Percentiles rank a stretch among this genome's conserved stretches.
phyloP scores from a whole-genome alignment of 37 sponge, comb jelly and placozoan genomes.

The Eunapius fragilis region DNA sequence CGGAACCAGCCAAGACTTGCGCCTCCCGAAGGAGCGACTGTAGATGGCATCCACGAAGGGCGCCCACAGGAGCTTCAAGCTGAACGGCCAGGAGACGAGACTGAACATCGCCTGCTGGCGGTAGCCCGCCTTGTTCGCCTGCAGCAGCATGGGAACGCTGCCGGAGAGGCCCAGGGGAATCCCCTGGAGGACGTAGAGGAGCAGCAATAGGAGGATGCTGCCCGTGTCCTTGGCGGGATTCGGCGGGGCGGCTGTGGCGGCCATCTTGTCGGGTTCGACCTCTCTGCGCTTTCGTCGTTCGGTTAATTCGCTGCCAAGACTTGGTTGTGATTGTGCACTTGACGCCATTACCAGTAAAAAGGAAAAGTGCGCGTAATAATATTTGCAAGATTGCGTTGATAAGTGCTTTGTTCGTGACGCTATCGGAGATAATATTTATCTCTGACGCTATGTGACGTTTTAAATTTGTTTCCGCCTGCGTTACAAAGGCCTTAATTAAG shows the following conservation, averaged over 20 bases:
- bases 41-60: slow-evolving; percentile 92
- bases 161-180: slow-evolving; percentile 90
- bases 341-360: neutral
- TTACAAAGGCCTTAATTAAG: no score
- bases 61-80: slow-evolving; percentile 96
- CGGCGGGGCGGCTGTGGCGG: neutral
- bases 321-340: neutral
- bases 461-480: no score
- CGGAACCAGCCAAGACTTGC: slow-evolving; percentile 97
- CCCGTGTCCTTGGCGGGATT: slow-evolving; percentile 45
- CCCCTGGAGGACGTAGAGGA: slow-evolving; percentile 90
- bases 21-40: slow-evolving; percentile 75
- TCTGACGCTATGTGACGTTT: no score
- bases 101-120: slow-evolving; percentile 89
- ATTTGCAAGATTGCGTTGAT: no score
- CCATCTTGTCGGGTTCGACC: neutral
- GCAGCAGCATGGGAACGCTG: slow-evolving; percentile 90
- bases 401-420: no score
- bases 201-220: slow-evolving; percentile 71
- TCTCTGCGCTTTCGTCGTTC: neutral
- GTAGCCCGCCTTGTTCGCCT: slow-evolving; percentile 83
- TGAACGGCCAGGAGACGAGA: slow-evolving; percentile 90
- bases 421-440: no score
- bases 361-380: no score
- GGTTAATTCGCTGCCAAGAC: neutral